phyloP scores from a whole-genome alignment of 2,888 invertebrate genomes.

The Tholera decimalis region DNA sequence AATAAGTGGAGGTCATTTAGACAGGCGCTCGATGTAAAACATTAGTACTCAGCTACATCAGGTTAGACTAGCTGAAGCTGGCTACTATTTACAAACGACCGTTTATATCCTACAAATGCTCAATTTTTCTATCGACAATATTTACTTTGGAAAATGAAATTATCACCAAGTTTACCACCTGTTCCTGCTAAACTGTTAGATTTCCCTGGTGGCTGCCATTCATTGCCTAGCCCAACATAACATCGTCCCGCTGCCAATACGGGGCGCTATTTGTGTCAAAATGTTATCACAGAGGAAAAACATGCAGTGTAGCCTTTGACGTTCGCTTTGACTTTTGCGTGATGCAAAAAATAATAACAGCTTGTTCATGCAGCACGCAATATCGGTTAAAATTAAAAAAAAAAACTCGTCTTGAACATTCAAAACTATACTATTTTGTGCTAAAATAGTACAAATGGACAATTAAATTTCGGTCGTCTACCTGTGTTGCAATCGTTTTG shows the following conservation, averaged over 20 bases:
- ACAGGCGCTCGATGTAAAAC: too few relatives aligned
- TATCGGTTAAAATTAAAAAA: constrained; percentile 25
- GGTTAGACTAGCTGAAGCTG: too few relatives aligned
- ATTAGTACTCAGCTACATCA: too few relatives aligned
- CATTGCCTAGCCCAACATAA: constrained; percentile 48
- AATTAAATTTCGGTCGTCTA: constrained; percentile 34
- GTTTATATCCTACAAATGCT: constrained; percentile 25
- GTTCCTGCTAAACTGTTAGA: constrained; percentile 59
- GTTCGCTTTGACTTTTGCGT: constrained; percentile 23
- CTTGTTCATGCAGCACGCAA: neutral
- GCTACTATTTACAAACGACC: too few relatives aligned
- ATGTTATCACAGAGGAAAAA: constrained; percentile 30
- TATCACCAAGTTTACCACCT: constrained; percentile 56
- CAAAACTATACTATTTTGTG: neutral
- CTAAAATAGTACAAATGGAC: constrained; percentile 28
- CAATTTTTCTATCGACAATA: constrained; percentile 24
- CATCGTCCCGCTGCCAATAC: too few relatives aligned
- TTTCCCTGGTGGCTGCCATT: constrained; percentile 54
- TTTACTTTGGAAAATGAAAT: constrained; percentile 58
- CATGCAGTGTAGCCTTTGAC: constrained; percentile 27
- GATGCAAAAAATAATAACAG: constrained; percentile 24
- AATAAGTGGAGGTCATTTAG: too few relatives aligned
- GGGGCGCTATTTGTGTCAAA: constrained; percentile 40
- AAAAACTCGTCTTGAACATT: neutral
- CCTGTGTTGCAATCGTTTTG: constrained; percentile 28